Conservation (phyloP, 2,797 vertebrate species). For the Hippoglossus hippoglossus region DNA sequence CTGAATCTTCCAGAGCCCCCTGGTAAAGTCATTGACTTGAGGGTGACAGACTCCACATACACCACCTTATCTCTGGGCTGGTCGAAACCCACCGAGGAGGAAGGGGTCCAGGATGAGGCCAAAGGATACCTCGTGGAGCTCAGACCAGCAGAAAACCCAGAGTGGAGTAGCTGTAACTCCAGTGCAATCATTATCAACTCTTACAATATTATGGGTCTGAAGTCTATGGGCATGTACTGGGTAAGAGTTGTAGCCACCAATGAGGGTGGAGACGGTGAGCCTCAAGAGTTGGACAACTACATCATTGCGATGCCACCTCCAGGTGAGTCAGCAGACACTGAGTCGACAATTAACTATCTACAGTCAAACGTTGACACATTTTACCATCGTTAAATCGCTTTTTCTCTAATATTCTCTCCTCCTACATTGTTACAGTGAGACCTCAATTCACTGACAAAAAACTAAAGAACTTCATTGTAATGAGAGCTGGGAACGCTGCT, state of each 20-base stretch:
- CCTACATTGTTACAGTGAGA: constrained; percentile 76
- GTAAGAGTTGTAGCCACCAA: constrained; percentile 86
- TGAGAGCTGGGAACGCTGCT: constrained; percentile 85
- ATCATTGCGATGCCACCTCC: constrained; percentile 77
- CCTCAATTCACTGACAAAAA: constrained; percentile 86
- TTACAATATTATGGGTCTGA: constrained; percentile 87
- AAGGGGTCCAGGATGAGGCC: constrained; percentile 81
- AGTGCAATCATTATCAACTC: constrained; percentile 76
- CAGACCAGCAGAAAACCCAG: constrained; percentile 78
- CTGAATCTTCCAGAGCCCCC: constrained; percentile 81
- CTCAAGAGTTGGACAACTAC: constrained; percentile 80
- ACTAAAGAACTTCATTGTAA: constrained; percentile 82
- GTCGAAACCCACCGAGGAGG: constrained; percentile 82
- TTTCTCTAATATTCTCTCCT: background rate
- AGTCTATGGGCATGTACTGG: constrained; percentile 84
- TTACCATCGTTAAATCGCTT: background rate
- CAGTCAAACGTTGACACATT: background rate
- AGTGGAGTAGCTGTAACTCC: constrained; percentile 86
- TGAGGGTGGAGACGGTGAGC: constrained; percentile 82
- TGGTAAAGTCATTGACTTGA: constrained; percentile 86
- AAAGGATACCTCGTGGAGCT: constrained; percentile 91
- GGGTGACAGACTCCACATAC: constrained; percentile 85
- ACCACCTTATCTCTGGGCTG: constrained; percentile 87
- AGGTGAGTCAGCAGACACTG: constrained; percentile 74
- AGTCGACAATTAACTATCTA: background rate